phyloP scores from a whole-genome alignment of 2,113 vertebrate genomes.

The Eulemur macaco region DNA sequence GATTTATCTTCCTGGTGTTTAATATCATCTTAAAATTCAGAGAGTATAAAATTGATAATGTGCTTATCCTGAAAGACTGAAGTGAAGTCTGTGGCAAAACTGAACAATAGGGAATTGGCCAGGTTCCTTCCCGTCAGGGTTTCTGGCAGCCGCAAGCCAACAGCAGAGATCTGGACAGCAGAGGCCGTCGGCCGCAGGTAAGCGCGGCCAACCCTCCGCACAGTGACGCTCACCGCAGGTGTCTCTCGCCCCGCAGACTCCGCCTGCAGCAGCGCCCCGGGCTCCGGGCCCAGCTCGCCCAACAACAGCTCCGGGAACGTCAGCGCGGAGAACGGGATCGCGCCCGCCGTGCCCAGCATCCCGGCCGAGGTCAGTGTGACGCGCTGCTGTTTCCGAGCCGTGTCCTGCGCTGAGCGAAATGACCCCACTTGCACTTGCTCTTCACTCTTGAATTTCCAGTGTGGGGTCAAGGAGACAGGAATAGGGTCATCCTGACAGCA shows the following conservation, averaged over 20 bases:
- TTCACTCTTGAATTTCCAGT: accelerated
- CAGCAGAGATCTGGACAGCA: accelerated
- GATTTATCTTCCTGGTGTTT: not conserved
- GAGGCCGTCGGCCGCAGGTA: accelerated
- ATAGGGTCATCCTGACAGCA: not conserved
- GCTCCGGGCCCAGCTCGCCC: slow-evolving; percentile 97
- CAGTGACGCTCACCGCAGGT: not conserved
- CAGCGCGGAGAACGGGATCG: slow-evolving; percentile 93
- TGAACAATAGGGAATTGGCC: accelerated
- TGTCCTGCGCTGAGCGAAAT: accelerated
- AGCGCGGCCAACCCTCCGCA: accelerated
- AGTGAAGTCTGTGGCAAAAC: not conserved
- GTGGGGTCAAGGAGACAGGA: not conserved
- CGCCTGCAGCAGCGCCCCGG: slow-evolving; percentile 96
- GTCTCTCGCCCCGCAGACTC: slow-evolving; percentile 86
- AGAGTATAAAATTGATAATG: accelerated
- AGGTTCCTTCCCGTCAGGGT: accelerated
- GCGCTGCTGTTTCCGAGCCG: not conserved
- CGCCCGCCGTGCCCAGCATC: slow-evolving; percentile 88
- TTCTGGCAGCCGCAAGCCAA: not conserved
- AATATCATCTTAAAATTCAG: not conserved
- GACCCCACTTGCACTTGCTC: too few species aligned
- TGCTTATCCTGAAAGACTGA: too few species aligned
- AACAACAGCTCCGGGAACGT: slow-evolving; percentile 99
- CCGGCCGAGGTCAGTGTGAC: slow-evolving; percentile 89